Evolutionary conservation across 2,888 invertebrate species (phyloP), one percentile per base, ranked within the genome.

Genomic region (Himalopsyche japonica): DNA sequence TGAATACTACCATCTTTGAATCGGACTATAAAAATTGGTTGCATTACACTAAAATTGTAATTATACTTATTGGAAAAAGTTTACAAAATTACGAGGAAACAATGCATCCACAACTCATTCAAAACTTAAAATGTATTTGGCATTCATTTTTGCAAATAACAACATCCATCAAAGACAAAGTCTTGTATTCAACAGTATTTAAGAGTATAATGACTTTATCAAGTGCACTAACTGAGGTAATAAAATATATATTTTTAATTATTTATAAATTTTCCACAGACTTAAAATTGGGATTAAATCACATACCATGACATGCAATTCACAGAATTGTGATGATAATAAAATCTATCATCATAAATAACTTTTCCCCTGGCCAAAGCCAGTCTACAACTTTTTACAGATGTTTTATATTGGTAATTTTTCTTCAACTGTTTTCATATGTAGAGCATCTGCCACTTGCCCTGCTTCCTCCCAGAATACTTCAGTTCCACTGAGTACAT

Each of bases 21-120:
- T 88, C 89, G 30, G 87, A 90, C 86, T 90, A 90, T 90, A 89
- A 87, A 77, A 88, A 90, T 43, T 91, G 90, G 91, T 86, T 89
- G 8, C 87, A 89, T 87, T 89, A 89, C 30, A 70, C 92, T 2
- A 89, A 88, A 81, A 86, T 84, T 7, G 89, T 89, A 0, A 88
- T 91, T 12, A 88, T 87, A 57, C 34, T 82, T 7, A 80, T 84
- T 30, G 76, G 80, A 86, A 87, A 84, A 64, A 24, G 49, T 80
- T 3, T 47, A 82, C 20, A 64, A 80, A 47, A 88, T 4, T 87
- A 88, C 43, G 87, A 88, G 1, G 87, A 87, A 32, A 86, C 88
- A 57, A 89, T 70, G 30, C 12, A 12, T 27, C 30, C 24, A 1
- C 27, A 90, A 18, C 48, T 83, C 7, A 80, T 24, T 12, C 82